Evolutionary conservation across 2,113 vertebrate genomes (phyloP).

Genomic region (Phyllostomus discolor): DNA sequence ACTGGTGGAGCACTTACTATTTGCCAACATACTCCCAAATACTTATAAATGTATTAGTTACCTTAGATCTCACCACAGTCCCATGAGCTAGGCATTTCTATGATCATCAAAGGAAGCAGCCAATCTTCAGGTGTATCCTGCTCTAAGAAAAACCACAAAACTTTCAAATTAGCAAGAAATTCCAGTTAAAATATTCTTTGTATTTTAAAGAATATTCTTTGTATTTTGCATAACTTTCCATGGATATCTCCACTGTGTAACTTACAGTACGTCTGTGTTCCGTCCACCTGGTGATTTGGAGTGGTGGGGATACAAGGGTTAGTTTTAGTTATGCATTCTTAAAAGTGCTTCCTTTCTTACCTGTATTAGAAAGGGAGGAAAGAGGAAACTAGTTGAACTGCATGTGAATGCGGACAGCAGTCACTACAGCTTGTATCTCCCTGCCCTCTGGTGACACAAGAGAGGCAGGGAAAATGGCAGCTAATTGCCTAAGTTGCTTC

Average conservation of each 20-base stretch:
- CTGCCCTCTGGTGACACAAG: neutral
- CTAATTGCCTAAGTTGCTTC: neutral
- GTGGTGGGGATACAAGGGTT: no score
- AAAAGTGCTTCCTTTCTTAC: neutral
- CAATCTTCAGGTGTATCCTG: neutral
- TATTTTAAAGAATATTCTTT: no score
- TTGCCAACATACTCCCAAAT: neutral
- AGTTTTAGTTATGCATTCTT: neutral
- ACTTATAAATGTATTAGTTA: neutral
- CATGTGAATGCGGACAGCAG: neutral
- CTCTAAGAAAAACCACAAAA: neutral
- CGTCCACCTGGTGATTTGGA: neutral
- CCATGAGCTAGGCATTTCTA: neutral
- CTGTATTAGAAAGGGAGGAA: neutral
- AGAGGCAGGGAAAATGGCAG: neutral
- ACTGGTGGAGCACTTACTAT: neutral
- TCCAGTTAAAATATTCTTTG: neutral
- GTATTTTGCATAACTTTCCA: neutral
- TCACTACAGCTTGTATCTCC: neutral
- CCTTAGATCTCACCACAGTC: neutral
- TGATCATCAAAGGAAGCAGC: neutral
- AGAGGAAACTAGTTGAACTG: neutral
- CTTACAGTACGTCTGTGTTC: rapidly evolving
- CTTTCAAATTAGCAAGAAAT: neutral
- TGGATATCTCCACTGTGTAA: neutral